phyloP scores from a whole-genome alignment of 2,888 invertebrate species.

The Halictus quadricinctus region DNA sequence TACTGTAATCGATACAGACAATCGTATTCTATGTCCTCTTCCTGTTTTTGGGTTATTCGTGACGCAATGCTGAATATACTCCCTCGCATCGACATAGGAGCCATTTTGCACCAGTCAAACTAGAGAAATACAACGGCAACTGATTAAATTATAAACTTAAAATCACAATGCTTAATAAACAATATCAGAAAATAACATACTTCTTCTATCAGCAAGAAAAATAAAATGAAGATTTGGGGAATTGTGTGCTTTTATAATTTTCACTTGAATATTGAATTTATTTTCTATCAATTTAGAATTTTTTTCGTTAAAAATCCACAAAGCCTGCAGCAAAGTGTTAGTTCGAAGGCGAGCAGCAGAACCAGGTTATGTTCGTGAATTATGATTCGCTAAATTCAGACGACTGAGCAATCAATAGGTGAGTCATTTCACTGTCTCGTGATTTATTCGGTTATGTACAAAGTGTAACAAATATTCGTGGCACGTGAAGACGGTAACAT shows the following conservation, averaged over 20 bases:
- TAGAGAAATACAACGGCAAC: neutral
- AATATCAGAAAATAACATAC: neutral
- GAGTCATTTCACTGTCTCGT: neutral
- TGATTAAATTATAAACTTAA: neutral
- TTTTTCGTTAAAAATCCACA: neutral
- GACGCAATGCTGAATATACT: constrained; percentile 45
- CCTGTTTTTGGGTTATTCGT: constrained; percentile 12
- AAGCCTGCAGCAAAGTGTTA: neutral
- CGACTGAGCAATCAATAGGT: neutral
- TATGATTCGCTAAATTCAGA: constrained; percentile 10
- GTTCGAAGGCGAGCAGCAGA: neutral
- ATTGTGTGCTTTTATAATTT: neutral
- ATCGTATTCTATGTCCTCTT: constrained; percentile 40
- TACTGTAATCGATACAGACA: constrained; percentile 1
- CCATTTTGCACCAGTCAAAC: neutral
- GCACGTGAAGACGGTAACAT: constrained; percentile 18
- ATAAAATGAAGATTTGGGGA: neutral
- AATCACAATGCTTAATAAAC: neutral
- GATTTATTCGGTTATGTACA: constrained; percentile 37
- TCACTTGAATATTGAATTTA: neutral
- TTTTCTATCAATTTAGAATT: neutral
- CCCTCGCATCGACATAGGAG: constrained; percentile 42
- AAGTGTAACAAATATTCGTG: constrained; percentile 43
- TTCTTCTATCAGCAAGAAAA: neutral
- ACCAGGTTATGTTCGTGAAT: neutral